These are phyloP conservation scores for Sminthurinus signatus DNA, from an alignment of 1,140 invertebrate genomes.

Conservation along the genomic window DNA sequence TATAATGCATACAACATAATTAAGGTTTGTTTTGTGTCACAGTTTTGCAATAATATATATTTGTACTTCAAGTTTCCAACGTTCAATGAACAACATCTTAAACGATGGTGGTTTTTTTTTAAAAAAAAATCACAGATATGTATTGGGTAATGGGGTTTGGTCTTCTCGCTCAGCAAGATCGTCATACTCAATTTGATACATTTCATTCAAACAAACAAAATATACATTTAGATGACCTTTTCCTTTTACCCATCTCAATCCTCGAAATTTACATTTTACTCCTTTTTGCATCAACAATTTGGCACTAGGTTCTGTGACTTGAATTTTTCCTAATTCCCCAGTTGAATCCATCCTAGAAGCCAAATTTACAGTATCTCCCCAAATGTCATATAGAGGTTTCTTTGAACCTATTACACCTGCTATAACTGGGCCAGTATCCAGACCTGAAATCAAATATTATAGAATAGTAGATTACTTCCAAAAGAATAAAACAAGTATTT, in stretches of 20 bases:
- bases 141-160: too few relatives aligned
- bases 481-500: too few relatives aligned
- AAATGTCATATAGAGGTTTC: constrained; percentile 61
- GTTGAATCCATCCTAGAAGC: constrained; percentile 87
- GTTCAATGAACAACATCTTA: too few relatives aligned
- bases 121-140: constrained; percentile 23
- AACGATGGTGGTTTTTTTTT: too few relatives aligned
- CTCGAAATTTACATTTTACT: constrained; percentile 62
- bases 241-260: constrained; percentile 67
- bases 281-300: constrained; percentile 59
- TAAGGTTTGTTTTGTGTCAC: too few relatives aligned
- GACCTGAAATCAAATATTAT: constrained; percentile 38
- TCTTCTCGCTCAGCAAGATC: too few relatives aligned
- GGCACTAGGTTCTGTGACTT: constrained; percentile 70
- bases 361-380: constrained; percentile 92
- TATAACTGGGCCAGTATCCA: constrained; percentile 74
- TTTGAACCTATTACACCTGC: constrained; percentile 52
- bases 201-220: constrained; percentile 60
- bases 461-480: not conserved
- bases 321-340: constrained; percentile 68
- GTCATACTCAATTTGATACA: constrained; percentile 47
- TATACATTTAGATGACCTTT: constrained; percentile 64
- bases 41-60: too few relatives aligned
- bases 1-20: too few relatives aligned
- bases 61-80: too few relatives aligned